Evolutionary conservation across 2,797 vertebrate species (phyloP).

Genomic region (Notolepis coatsorum): DNA sequence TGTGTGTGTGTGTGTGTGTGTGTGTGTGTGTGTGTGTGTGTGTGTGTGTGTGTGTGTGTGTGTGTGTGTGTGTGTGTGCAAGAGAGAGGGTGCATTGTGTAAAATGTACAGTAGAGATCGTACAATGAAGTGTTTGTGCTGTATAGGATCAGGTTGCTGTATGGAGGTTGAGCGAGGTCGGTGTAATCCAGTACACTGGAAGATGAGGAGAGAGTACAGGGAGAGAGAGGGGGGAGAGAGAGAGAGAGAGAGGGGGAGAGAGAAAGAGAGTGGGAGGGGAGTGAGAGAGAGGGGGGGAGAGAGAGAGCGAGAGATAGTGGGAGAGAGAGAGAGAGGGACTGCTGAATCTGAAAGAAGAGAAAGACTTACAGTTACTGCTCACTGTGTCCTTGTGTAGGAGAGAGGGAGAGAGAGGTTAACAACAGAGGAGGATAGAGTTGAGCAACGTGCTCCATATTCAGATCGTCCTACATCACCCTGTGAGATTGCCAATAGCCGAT

Average conservation of each 20-base stretch:
- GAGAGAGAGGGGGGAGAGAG: constrained; percentile 18
- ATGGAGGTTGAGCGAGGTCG: constrained; percentile 46
- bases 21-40: background rate
- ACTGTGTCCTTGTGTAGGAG: no score
- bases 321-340: no score
- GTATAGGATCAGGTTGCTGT: constrained; percentile 15
- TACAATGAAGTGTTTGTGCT: constrained; percentile 24
- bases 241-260: background rate
- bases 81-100: constrained; percentile 5
- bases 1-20: constrained; percentile 8
- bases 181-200: background rate
- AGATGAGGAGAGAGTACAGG: background rate
- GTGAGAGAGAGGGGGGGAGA: no score
- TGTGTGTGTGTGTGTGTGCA: background rate
- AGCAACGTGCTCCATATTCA: no score
- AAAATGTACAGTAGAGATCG: no score
- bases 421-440: no score
- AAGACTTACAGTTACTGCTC: no score
- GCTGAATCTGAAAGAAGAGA: no score
- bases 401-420: no score
- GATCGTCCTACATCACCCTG: no score
- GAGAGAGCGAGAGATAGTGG: no score
- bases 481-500: no score
- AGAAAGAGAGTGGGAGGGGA: background rate
- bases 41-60: constrained; percentile 1